Base-by-base conservation (phyloP, 2,797 vertebrate species). In the Yasuhikotakia modesta region DNA sequence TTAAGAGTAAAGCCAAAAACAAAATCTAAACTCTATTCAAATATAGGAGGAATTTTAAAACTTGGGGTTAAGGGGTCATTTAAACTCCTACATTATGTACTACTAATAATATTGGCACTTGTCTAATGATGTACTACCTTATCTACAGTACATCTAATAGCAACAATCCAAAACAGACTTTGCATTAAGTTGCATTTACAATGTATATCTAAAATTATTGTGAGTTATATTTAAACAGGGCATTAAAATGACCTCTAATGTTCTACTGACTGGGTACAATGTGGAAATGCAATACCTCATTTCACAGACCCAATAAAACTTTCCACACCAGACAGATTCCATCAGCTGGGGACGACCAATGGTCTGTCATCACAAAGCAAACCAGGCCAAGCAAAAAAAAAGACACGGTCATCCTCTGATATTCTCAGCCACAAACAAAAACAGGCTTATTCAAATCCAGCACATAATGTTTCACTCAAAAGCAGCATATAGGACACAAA, bases 331-430 rank as follows among this genome's bases (percentile, higher is more conserved):
- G 66, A 53, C 64, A 64, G 55, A 60, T 73, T 53, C 58, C 71
- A 68, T 79, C 48, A 72, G n/a, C 64, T 57, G 43, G 39, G 21
- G 27, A 55, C 24, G 39, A 83, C n/a, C 72, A 76, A 77, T 67
- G 69, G 27, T 58, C 16, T 66, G 73, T 81, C 77, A 75, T 22
- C 64, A 66, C 63, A 83, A 81, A 79, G 76, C 69, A 73, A 69
- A 61, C 53, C 21, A 78, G 30, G 55, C 19, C 52, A 35, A 73
- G 53, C 10, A 32, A 61, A 27, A 70, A 53, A 57, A 69, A 73
- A 60, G n/a, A 75, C 10, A 64, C 17, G 6, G 32, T 57, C 66
- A 63, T 81, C 22, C 17, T 71, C 45, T 78, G 46, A 71, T 60
- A 24, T 8, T 61, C 52, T 24, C 35, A 58, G 24, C 19, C 68